A percentile compares a stretch with the other conserved stretches of the same genome.
These are phyloP conservation scores for Megalops atlanticus DNA, from an alignment of 2,113 vertebrate species.

Conservation along the genomic window DNA sequence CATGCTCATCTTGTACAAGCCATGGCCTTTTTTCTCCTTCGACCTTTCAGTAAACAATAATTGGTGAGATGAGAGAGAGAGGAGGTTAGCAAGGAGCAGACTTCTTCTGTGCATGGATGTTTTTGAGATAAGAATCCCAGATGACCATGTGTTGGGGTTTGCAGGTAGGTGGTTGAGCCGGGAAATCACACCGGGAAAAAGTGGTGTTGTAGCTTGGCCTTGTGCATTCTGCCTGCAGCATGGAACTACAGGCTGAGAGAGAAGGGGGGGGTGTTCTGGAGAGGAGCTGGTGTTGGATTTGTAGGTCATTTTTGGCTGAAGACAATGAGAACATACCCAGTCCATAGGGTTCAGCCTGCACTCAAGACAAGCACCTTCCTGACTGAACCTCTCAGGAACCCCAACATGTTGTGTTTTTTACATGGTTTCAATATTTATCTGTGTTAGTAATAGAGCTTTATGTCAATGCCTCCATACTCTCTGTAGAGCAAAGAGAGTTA, in stretches of 20 bases:
- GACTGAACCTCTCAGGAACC: too few species aligned
- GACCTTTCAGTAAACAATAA: slow-evolving; percentile 19
- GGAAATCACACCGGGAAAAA: not conserved
- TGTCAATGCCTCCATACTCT: not conserved
- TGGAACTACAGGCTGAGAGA: not conserved
- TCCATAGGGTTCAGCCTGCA: too few species aligned
- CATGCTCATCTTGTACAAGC: not conserved
- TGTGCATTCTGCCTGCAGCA: not conserved
- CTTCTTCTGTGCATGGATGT: not conserved
- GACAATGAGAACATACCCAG: too few species aligned
- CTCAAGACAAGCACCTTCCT: too few species aligned
- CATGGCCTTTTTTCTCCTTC: not conserved
- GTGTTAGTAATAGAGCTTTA: not conserved
- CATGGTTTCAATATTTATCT: too few species aligned
- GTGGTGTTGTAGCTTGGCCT: not conserved
- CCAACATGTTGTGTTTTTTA: too few species aligned
- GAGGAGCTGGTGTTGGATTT: too few species aligned
- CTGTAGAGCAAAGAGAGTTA: not conserved
- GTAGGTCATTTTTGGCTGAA: too few species aligned
- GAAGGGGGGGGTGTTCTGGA: too few species aligned
- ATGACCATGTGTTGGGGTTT: not conserved
- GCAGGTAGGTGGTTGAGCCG: not conserved
- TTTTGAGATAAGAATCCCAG: not conserved
- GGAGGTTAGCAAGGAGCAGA: too few species aligned
- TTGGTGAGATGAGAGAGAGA: slow-evolving; percentile 12